Base-by-base conservation (phyloP, 2,888 invertebrate species). In the Nycteola revayana region DNA sequence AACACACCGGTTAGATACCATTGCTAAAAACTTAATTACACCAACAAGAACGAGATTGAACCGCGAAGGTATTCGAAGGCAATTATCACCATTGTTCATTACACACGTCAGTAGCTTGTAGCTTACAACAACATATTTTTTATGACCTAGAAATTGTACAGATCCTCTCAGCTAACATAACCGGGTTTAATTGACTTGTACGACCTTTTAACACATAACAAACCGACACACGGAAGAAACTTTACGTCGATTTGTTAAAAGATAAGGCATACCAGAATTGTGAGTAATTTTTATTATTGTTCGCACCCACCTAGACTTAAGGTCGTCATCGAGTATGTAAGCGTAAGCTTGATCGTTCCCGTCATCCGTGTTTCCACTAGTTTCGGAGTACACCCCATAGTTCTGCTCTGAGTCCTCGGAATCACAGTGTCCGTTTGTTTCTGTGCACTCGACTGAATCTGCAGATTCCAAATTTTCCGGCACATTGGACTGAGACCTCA, bases 401-500 rank as follows among this genome's bases (percentile, higher is more conserved):
- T 82, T 80, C 31, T 70, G 75, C 43, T 86, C 86, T 1, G 80
- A 81, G 38, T 84, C 83, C 37, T 81, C 83, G 5, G 86, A 86
- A 50, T 85, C 87, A 42, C 78, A 82, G 31, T 68, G 71, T 28
- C 71, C 77, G 42, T 75, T 77, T 36, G 48, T 66, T 26, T 80
- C 79, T 8, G 61, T 49, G 23, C 54, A 53, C 28, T 75, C 73
- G 25, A 61, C 62, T 10, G 46, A 21, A 7, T 77, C 73, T 25
- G 62, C 61, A 11, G 47, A 20, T 7, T 77, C 77, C 30, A 75
- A 42, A 27, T 36, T 47, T 17, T 81, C 79, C 3, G 81, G 77
- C 39, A 87, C 77, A 47, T 78, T 79, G 0, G 83, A 74, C 46
- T 82, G 81, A 28, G 88, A 88, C 37, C 91, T 90, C 93, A 93